Evolutionary conservation across 1,140 invertebrate genomes (phyloP), one percentile per base, ranked within the genome.

Genomic region (Zophobas atratus): DNA sequence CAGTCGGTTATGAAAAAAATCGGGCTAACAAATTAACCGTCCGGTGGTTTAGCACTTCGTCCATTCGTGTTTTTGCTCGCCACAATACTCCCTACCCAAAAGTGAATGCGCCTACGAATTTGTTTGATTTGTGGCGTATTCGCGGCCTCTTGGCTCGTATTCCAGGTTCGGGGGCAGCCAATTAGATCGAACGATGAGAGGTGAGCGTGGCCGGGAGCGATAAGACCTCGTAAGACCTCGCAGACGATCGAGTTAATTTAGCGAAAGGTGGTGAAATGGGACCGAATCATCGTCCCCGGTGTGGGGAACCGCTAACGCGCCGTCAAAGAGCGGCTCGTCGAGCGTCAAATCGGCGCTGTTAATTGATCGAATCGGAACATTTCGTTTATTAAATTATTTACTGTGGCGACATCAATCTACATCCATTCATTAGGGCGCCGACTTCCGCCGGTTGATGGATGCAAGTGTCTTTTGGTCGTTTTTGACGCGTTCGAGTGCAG

Each of bases 161-260:
- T 20, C 20, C 20, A 20, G 20, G 43, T 46, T 46, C 51, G 51
- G 32, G 32, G 6, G 20, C 56, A 39, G 38, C 32, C 56, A 60
- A 60, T 60, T 60, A 36, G 56, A 60, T 60, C 56, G 35, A 60
- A 60, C 56, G 56, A 60, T 60, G 20, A 60, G 56, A 60, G 56
- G 35, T 38, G 56, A 60, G 35, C 56, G 35, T 60, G 56, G 56
- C 8, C 6, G 8, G 56, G 35, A 6, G 38, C 33, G 56, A 60
- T 60, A 60, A 60, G 56, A 32, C 32, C 2, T 34, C 1, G 35
- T 3, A 20, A 38, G 56, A 46, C 43, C 3, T 36, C 35, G 35
- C 56, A 4, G 49, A 53, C 49, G 3, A 60, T 60, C 56, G 36
- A 60, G 56, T 60, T 60, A 60, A 60, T 60, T 60, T 60, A 36